Conservation (phyloP, 1,140 invertebrate genomes). For the Carcinoscorpius rotundicauda region DNA sequence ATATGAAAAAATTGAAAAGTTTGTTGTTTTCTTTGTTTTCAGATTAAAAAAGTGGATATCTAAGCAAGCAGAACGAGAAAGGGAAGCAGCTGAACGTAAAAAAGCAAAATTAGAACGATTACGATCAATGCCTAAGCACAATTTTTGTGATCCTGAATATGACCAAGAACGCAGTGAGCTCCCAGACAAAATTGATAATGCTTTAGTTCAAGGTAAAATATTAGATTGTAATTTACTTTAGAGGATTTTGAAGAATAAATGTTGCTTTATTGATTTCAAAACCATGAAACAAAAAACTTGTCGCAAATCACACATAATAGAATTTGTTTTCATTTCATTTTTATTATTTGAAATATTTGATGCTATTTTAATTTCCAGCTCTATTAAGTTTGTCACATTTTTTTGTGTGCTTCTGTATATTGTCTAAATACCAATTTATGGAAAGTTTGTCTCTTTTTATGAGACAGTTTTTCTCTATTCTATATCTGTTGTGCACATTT, state of each 20-base stretch:
- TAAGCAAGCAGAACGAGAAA: conserved; percentile 62
- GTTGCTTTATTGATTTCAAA: background rate
- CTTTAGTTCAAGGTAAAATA: conserved; percentile 57
- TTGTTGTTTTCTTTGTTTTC: conserved; percentile 5
- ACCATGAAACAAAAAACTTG: conserved; percentile 5
- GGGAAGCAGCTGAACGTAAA: conserved; percentile 48
- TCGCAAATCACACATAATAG: background rate
- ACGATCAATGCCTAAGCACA: conserved; percentile 22
- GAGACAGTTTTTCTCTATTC: too few relatives aligned
- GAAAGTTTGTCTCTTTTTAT: too few relatives aligned
- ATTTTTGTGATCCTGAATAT: conserved; percentile 56
- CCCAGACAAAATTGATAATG: conserved; percentile 63
- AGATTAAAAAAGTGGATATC: conserved; percentile 74
- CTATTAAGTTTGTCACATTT: too few relatives aligned
- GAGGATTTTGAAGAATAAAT: background rate
- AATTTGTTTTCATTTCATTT: background rate
- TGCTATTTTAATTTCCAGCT: background rate
- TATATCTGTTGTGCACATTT: too few relatives aligned
- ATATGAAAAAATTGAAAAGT: too few relatives aligned
- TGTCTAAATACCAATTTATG: too few relatives aligned
- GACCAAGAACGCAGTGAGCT: conserved; percentile 59
- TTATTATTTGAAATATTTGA: background rate
- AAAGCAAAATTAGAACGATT: conserved; percentile 65
- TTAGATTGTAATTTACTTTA: too few relatives aligned
- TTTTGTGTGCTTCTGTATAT: too few relatives aligned